A percentile compares a stretch with the other conserved stretches of the same genome.
These are phyloP conservation scores for Larimichthys crocea DNA, from an alignment of 2,113 vertebrate genomes.

Conservation along the genomic window DNA sequence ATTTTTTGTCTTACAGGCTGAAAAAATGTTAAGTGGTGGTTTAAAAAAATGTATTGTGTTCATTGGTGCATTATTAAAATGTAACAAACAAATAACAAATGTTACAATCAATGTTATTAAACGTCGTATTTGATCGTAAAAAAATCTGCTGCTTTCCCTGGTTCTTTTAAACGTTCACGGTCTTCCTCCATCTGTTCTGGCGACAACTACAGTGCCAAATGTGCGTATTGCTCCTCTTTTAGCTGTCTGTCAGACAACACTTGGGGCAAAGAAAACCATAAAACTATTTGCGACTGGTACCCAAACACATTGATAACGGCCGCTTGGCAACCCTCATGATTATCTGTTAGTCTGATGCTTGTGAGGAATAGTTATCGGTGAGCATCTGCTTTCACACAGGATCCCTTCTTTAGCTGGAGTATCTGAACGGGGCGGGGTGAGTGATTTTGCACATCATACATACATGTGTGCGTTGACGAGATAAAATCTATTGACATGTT, in stretches of 20 bases:
- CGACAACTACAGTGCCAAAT: neutral
- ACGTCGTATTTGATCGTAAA: no score
- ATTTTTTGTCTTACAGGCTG: slow-evolving; percentile 43
- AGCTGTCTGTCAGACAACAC: slow-evolving; percentile 40
- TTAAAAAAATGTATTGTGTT: no score
- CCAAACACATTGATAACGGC: slow-evolving; percentile 74
- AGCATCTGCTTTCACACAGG: slow-evolving; percentile 14
- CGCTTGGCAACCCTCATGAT: slow-evolving; percentile 57
- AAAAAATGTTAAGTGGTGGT: no score
- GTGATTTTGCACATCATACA: slow-evolving; percentile 22
- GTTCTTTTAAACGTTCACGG: neutral
- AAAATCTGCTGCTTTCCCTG: no score
- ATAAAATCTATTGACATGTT: slow-evolving; percentile 75
- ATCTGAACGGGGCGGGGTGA: slow-evolving; percentile 48
- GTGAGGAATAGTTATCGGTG: slow-evolving; percentile 29
- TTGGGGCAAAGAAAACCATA: neutral
- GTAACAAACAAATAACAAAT: no score
- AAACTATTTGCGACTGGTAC: slow-evolving; percentile 31
- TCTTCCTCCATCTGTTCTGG: neutral
- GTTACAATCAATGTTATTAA: no score
- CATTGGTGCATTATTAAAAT: no score
- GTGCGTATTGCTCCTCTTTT: neutral
- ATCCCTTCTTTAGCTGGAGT: slow-evolving; percentile 36
- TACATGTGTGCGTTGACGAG: slow-evolving; percentile 33
- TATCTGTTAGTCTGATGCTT: slow-evolving; percentile 33